Base-by-base conservation (phyloP, 1,140 invertebrate genomes). In the Drosophila sproati region DNA sequence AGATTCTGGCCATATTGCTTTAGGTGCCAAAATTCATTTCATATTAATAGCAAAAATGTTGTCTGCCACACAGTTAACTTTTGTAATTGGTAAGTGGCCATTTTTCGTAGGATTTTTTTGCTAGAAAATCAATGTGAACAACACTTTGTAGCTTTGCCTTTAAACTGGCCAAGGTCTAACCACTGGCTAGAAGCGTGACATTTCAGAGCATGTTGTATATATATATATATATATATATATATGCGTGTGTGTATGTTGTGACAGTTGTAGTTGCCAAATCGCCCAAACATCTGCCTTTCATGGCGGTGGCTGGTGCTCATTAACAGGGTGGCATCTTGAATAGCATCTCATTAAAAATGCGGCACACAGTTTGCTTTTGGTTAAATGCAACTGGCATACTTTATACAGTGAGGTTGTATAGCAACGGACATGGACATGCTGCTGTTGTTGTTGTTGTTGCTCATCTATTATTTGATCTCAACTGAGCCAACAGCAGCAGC, bases 311-410 rank as follows among this genome's bases (percentile, higher is more conserved):
- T 35, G 29, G 52, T 71, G 71, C 82, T 87, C 83, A 87, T 87
- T 87, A 87, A 80, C 73, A 72, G 61, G 72, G 74, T 63, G 63
- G 28, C 71, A 54, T 68, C 72, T 64, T 80, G 69, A 80, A 87
- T 77, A 69, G 80, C 67, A 71, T 83, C 83, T 87, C 83, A 87
- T 87, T 87, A 87, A 87, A 88, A 83, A 78, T 51, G 80, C 60
- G 76, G 48, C 68, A 59, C 55, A 35, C 59, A 54, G n/a, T 61
- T 80, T 64, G 56, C 34, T 39, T 6, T 51, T 67, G 43, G 57
- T 59, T 62, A 66, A 77, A 57, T 80, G 74, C 79, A 82, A 50
- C 67, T 62, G 52, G 5, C 51, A 34, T 4, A 41, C 39, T 20
- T 20, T 41, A 35, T 28, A 35, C 7, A 48, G 43, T 20, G 37